Percentiles rank a stretch among this genome's conserved stretches.
phyloP scores from a whole-genome alignment of 1,140 invertebrate genomes.

The Drosophila serrata region DNA sequence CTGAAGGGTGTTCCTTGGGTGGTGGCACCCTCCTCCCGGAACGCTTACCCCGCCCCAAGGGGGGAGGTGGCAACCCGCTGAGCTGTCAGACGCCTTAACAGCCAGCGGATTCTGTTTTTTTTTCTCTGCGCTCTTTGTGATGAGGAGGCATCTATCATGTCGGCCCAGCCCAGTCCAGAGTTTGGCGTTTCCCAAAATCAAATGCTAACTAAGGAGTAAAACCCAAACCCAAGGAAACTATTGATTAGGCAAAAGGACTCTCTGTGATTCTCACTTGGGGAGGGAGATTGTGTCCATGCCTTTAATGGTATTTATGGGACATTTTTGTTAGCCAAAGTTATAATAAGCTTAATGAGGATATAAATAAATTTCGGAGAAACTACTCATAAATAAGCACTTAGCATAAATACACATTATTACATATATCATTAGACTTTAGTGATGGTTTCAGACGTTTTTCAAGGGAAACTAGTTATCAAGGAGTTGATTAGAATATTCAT shows the following conservation, averaged over 20 bases:
- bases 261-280: conserved; percentile 12
- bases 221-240: conserved; percentile 32
- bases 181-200: conserved; percentile 34
- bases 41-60: conserved; percentile 7
- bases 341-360: conserved; percentile 10
- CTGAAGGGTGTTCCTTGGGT: conserved; percentile 40
- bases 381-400: conserved; percentile 9
- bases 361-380: neutral
- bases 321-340: conserved; percentile 13
- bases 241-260: conserved; percentile 33
- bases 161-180: neutral
- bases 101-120: conserved; percentile 47
- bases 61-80: conserved; percentile 51
- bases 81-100: conserved; percentile 75
- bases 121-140: neutral
- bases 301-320: conserved; percentile 11
- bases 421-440: neutral
- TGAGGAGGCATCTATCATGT: conserved; percentile 66
- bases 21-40: neutral
- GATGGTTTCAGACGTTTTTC: neutral
- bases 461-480: neutral
- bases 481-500: neutral
- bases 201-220: conserved; percentile 20
- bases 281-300: neutral
- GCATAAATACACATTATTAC: conserved; percentile 7